Evolutionary conservation across 2,113 vertebrate species (phyloP), one percentile per base, ranked within the genome.

Genomic region (Genyomyrus donnyi): DNA sequence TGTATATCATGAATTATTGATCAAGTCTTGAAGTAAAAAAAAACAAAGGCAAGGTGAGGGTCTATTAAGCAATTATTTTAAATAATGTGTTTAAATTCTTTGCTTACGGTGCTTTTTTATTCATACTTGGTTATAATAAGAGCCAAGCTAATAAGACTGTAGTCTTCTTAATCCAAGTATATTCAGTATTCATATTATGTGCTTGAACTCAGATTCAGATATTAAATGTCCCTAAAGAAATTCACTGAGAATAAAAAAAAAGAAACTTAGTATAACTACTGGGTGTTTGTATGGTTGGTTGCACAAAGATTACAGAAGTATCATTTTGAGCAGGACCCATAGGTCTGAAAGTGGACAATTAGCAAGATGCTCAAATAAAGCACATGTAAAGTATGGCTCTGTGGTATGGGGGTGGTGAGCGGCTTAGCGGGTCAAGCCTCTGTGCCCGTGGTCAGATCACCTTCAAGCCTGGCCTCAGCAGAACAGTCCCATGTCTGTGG

Each of bases 1-100:
- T 92, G 92, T 93, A 92, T 92, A 92, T 93, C 91, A 94, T 92
- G 91, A 91, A 91, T 91, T 93, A 94, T 91, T 93, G 94, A 94
- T 93, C 56, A 91, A 93, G 91, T 66, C 49, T 39, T 50, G 50
- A 56, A 21, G 91, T 27, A 88, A 53, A 89, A 85, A 89, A 92
- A 93, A 93, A 90, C 89, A 92, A 46, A 58, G 58, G 42, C 66
- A 74, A 66, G 88, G 58, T 88, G 88, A 56, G 27, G 15, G 39
- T 13, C 58, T 46, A 70, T 88, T 70, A 88, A 74, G 45, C 62
- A 45, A 74, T 88, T 70, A 70, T 88, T 70, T 70, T 70, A 70
- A 88, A 46, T 70, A 8, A 88, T 88, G 42, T 70, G 39, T 87
- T 87, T 52, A 87, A 52, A 48, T 46, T 27, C 85, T 87, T 52